Base-by-base conservation (phyloP, 1,140 invertebrate genomes). In the Drosophila hydei region DNA sequence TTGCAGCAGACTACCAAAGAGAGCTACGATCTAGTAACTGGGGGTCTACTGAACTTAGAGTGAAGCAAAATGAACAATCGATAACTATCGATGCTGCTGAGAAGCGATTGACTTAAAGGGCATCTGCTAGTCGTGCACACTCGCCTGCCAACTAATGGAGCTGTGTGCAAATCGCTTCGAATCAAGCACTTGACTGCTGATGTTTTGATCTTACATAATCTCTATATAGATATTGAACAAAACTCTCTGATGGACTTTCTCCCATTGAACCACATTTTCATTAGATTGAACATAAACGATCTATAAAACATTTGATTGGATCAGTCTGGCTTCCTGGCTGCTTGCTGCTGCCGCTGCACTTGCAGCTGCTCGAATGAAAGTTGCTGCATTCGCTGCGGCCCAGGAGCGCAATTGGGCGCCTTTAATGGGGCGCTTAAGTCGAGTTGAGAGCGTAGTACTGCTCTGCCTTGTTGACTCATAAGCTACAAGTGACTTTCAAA, bases 331-430 rank as follows among this genome's bases (percentile, higher is more conserved):
- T 71, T 71, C 61, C 61, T 65, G 52, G 38, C 38, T 14, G 14
- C 25, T 61, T 42, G 21, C 38, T 5, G 25, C n/a, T 40, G 60
- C 30, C 19, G 50, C 23, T 59, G 55, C 40, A 43, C 9, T 55
- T 51, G 33, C 40, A 14, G 45, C 38, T 52, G 58, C 33, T 12
- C 59, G 64, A 79, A 78, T 40, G 75, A 78, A 78, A 79, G 77
- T 79, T 65, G 43, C 48, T 36, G 18, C 70, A 42, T 38, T 4
- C 0, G 18, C 14, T 21, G 9, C 27, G 36, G 25, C 16, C 21
- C 40, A 59, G 56, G 56, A 18, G 56, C 25, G 40, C 11, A 19
- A 4, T n/a, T 27, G n/a, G 8, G 7, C 14, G 48, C 50, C 50
- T 12, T 21, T 6, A 8, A 36, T 1, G 19, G 30, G 11, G 30